Percentiles rank a stretch among this genome's conserved stretches.
phyloP scores from a whole-genome alignment of 2,113 vertebrate species.

The Centropus bengalensis region DNA sequence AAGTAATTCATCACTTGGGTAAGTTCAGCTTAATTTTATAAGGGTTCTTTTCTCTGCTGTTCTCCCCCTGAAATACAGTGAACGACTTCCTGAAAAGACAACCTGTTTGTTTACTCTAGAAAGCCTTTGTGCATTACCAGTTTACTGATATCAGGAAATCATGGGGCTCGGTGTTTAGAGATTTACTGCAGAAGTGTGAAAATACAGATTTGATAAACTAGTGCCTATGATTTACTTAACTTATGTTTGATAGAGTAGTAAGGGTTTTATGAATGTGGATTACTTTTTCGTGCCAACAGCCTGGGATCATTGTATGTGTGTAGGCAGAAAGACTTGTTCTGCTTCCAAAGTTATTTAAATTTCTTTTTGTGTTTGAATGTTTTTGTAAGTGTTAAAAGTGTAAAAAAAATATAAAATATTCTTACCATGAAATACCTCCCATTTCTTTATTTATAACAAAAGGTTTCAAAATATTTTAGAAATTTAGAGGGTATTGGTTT shows the following conservation, averaged over 20 bases:
- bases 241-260: conserved; percentile 84
- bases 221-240: conserved; percentile 97
- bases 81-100: conserved; percentile 74
- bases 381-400: conserved; percentile 86
- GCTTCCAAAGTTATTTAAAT: conserved; percentile 87
- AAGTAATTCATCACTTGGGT: conserved; percentile 55
- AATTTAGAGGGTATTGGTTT: not conserved
- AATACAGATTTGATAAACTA: conserved; percentile 84
- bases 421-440: conserved; percentile 76
- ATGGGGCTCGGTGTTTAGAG: conserved; percentile 75
- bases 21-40: conserved; percentile 70
- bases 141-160: conserved; percentile 78
- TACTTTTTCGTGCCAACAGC: conserved; percentile 90
- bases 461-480: conserved; percentile 39
- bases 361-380: conserved; percentile 83
- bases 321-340: conserved; percentile 83
- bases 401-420: conserved; percentile 80
- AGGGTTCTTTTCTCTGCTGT: conserved; percentile 68
- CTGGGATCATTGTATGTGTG: conserved; percentile 84
- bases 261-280: conserved; percentile 86
- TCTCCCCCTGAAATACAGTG: conserved; percentile 64
- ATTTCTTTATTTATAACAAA: conserved; percentile 63
- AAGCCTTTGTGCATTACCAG: conserved; percentile 73
- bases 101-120: conserved; percentile 72
- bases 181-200: conserved; percentile 77